A percentile compares a stretch with the other conserved stretches of the same genome.
phyloP scores from a whole-genome alignment of 2,797 vertebrate genomes.

The Passerculus sandwichensis region DNA sequence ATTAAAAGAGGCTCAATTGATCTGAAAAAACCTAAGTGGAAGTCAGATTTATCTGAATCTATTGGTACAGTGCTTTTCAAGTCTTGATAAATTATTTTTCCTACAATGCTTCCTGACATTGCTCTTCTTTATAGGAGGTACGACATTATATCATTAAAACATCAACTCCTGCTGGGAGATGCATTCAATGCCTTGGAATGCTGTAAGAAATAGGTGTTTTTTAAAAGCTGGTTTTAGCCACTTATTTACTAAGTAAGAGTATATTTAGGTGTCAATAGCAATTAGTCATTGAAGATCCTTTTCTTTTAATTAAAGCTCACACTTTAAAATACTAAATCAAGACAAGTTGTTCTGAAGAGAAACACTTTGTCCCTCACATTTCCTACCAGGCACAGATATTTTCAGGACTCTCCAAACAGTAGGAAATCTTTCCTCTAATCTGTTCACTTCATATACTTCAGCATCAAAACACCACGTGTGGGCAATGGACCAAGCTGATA shows the following conservation, averaged over 20 bases:
- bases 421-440: background rate
- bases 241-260: constrained; percentile 23
- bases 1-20: background rate
- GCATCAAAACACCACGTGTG: background rate
- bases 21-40: background rate
- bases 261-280: constrained; percentile 37
- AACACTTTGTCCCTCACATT: constrained; percentile 13
- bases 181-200: background rate
- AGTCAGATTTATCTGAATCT: constrained; percentile 11
- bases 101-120: constrained; percentile 10
- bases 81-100: constrained; percentile 8
- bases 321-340: constrained; percentile 45
- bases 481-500: background rate
- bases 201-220: background rate
- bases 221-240: background rate
- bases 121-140: constrained; percentile 12
- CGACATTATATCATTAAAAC: background rate
- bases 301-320: constrained; percentile 50
- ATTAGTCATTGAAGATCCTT: constrained; percentile 12
- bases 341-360: constrained; percentile 1
- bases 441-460: background rate
- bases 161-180: constrained; percentile 1
- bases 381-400: constrained; percentile 10
- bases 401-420: constrained; percentile 33
- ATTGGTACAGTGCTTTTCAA: background rate